A percentile compares a stretch with the other conserved stretches of the same genome.
Evolutionary conservation across 1,140 invertebrate genomes (phyloP).

Genomic region (Bombus soroeensis): DNA sequence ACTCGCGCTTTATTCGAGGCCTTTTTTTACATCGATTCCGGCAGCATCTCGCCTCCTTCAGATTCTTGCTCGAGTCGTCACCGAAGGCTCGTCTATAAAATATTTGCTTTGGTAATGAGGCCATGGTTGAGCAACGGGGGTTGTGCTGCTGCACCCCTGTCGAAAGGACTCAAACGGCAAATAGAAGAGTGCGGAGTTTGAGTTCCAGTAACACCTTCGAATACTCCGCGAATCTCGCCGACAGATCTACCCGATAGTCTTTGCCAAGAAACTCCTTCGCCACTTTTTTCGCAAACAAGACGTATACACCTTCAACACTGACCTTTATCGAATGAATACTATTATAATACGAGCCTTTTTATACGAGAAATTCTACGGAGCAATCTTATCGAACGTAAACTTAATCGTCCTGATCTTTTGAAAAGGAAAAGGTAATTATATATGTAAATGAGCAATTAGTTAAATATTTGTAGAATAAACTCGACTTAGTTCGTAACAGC

Average conservation of each 20-base stretch:
- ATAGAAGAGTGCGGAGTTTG: conserved; percentile 75
- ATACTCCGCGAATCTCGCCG: conserved; percentile 52
- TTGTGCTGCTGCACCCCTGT: conserved; percentile 37
- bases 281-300: conserved; percentile 6
- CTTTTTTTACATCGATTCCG: conserved; percentile 70
- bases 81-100: conserved; percentile 80
- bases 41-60: conserved; percentile 48
- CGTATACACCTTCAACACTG: neutral
- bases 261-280: conserved; percentile 46
- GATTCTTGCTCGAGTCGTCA: conserved; percentile 63
- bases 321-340: conserved; percentile 7
- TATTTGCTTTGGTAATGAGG: conserved; percentile 84
- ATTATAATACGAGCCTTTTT: neutral
- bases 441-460: neutral
- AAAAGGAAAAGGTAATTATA: neutral
- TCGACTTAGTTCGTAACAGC: too few relatives aligned
- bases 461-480: neutral
- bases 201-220: conserved; percentile 77
- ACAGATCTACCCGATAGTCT: conserved; percentile 65
- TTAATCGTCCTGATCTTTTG: neutral
- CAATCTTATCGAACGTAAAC: neutral
- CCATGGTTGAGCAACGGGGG: conserved; percentile 75
- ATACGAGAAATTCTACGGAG: neutral
- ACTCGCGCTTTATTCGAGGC: conserved; percentile 71
- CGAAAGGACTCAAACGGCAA: conserved; percentile 78